phyloP scores from a whole-genome alignment of 2,113 vertebrate genomes.

The Perognathus longimembris region DNA sequence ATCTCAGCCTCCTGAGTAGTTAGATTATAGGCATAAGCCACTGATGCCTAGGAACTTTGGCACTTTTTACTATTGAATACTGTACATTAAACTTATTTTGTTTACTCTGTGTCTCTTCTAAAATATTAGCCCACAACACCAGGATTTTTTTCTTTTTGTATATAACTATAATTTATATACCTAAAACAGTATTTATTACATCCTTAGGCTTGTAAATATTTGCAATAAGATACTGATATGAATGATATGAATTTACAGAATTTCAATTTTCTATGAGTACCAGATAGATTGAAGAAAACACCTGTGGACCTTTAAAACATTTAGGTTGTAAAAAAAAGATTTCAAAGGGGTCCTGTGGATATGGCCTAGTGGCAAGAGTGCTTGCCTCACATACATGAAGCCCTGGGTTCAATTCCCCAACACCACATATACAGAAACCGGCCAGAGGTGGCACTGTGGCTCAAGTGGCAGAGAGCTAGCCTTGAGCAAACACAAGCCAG shows the following conservation, averaged over 20 bases:
- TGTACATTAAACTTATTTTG: not conserved
- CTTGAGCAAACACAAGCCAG: too few species aligned
- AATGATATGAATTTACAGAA: not conserved
- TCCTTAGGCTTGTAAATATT: not conserved
- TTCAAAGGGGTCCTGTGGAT: too few species aligned
- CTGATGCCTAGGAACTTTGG: too few species aligned
- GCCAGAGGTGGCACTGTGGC: too few species aligned
- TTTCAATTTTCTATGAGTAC: not conserved
- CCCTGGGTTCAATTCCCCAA: too few species aligned
- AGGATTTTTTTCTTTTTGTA: not conserved
- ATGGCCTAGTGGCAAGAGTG: too few species aligned
- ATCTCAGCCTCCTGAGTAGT: too few species aligned
- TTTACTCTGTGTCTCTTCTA: not conserved
- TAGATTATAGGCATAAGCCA: too few species aligned
- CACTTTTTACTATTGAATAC: not conserved
- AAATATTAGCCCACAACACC: not conserved
- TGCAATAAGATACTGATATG: too few species aligned
- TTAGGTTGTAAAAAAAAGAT: slow-evolving; percentile 3
- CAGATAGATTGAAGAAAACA: slow-evolving; percentile 19
- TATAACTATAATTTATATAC: not conserved
- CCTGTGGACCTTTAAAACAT: slow-evolving; percentile 24
- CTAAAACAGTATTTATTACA: not conserved
- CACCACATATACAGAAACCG: too few species aligned
- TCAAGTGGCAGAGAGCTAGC: too few species aligned
- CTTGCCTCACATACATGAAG: too few species aligned